phyloP scores from a whole-genome alignment of 2,113 vertebrate genomes.

The Tupaia chinensis region DNA sequence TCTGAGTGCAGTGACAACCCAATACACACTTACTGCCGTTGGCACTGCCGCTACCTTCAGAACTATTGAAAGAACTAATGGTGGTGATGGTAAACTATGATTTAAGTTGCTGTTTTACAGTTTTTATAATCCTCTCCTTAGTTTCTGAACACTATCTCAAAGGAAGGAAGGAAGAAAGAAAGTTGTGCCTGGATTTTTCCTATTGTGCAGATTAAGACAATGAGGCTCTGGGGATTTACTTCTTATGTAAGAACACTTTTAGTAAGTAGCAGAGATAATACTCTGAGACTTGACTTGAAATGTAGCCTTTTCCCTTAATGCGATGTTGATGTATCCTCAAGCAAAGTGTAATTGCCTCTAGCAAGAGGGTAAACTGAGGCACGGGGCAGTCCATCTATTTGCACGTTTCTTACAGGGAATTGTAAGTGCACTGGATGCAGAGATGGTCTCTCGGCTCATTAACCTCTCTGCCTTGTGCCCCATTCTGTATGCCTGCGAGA shows the following conservation, averaged over 20 bases:
- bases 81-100: fast-evolving
- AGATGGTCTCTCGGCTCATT: not conserved
- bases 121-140: not conserved
- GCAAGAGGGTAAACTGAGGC: not conserved
- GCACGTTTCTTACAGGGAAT: not conserved
- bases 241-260: not conserved
- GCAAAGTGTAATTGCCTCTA: not conserved
- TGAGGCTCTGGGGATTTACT: not conserved
- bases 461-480: too few relatives aligned
- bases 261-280: not conserved
- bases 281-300: not conserved
- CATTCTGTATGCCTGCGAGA: not conserved
- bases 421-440: not conserved
- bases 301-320: not conserved
- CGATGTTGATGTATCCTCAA: not conserved
- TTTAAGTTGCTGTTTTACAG: not conserved
- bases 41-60: not conserved
- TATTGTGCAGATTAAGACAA: constrained; percentile 10
- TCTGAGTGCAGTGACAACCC: not conserved
- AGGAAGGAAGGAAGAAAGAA: not conserved
- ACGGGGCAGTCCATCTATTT: not conserved
- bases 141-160: not conserved
- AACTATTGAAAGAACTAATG: not conserved
- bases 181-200: not conserved
- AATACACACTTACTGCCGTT: fast-evolving